Evolutionary conservation across 1,140 invertebrate species (phyloP), one percentile per base, ranked within the genome.

Genomic region (Drosophila saltans): DNA sequence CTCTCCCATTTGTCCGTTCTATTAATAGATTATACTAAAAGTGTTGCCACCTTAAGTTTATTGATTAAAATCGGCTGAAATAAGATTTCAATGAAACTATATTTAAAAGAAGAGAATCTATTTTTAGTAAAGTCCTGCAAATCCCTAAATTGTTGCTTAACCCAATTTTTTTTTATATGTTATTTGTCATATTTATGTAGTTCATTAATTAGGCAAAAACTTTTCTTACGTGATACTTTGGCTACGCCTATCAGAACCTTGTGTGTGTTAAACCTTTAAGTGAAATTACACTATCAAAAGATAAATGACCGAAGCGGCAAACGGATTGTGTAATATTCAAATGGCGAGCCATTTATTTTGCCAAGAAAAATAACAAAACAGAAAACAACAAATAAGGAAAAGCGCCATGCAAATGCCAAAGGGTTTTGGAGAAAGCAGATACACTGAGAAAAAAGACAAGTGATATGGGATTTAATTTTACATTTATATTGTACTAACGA

Each of bases 241-340:
- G 21, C 24, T 26, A 52, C 45, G 45, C 45, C 45, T 48, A 48
- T 48, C 16, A 24, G 21, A 48, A 48, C 45, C 45, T 52, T 52
- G 55, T 57, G 55, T 57, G 33, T 16, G 36, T 59, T 40, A 57
- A 70, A 26, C 69, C 43, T 57, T 67, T 43, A 8, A 41, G 57
- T 26, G 60, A 77, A 65, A 70, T 67, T 70, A 56, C n/a, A 74
- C 8, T 48, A 52, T 30, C n/a, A 45, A 55, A 66, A 43, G 30
- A 39, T 26, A 43, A 21, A 45, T 16, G 10, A 2, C 26, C 28
- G 61, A 33, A 74, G 55, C 69, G 52, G 69, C 59, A 63, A 60
- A 78, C 63, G 45, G 71, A 67, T 78, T 78, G 75, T 78, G 69
- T 78, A 78, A 78, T 78, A 78, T 78, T 43, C 74, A 78, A 78